Conservation (phyloP, 2,888 invertebrate genomes). For the Aphrophora alni region DNA sequence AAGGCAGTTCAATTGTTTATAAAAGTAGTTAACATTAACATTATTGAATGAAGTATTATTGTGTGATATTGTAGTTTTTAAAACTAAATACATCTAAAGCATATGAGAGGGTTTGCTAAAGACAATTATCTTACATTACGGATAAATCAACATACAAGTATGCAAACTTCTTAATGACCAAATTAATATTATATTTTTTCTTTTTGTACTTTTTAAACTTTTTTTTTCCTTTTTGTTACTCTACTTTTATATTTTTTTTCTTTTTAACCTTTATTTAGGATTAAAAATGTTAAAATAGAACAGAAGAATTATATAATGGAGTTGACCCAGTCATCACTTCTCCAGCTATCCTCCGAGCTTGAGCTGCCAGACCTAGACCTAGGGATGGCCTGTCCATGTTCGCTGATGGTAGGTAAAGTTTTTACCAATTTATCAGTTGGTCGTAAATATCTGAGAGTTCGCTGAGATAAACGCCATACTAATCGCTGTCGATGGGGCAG, state of each 20-base stretch:
- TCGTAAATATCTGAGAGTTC: conserved; percentile 73
- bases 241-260: conserved; percentile 31
- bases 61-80: neutral
- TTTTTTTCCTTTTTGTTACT: neutral
- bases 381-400: conserved; percentile 60
- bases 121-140: neutral
- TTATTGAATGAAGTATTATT: neutral
- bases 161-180: neutral
- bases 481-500: conserved; percentile 74
- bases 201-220: neutral
- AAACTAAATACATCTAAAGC: neutral
- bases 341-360: conserved; percentile 63
- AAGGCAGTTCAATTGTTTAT: no score
- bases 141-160: neutral
- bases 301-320: neutral
- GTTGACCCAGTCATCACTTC: conserved; percentile 26
- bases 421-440: conserved; percentile 77
- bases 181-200: neutral
- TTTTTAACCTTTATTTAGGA: neutral
- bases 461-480: conserved; percentile 77
- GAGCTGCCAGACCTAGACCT: conserved; percentile 64
- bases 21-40: neutral
- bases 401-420: conserved; percentile 76
- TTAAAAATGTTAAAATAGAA: neutral
- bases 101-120: neutral